phyloP scores from a whole-genome alignment of 2,888 invertebrate genomes.

The Orthonychiurus folsomi region DNA sequence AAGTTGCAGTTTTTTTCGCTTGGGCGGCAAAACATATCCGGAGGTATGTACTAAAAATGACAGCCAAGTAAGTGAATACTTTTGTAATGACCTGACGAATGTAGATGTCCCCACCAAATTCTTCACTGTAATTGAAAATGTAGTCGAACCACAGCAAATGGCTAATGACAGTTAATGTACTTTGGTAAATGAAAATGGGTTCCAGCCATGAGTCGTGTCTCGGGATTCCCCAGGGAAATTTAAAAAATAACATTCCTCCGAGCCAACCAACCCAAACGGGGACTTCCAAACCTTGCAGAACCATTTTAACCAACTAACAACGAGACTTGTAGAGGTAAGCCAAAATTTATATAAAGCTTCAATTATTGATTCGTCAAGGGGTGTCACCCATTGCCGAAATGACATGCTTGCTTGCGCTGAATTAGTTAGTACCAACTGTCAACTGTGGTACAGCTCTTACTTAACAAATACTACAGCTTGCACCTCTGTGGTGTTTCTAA shows the following conservation, averaged over 20 bases:
- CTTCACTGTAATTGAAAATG: not conserved
- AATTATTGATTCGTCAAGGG: not conserved
- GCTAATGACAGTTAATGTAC: not conserved
- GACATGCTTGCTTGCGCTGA: not conserved
- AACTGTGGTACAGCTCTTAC: too few relatives aligned
- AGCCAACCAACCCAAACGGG: not conserved
- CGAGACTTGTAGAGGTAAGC: too few relatives aligned
- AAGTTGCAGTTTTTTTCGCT: not conserved
- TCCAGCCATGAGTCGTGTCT: not conserved
- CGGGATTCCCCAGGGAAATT: not conserved
- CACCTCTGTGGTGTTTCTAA: too few relatives aligned
- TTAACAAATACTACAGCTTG: too few relatives aligned
- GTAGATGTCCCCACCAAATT: not conserved
- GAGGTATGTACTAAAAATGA: not conserved
- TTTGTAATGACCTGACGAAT: conserved; percentile 2
- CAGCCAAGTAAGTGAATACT: not conserved
- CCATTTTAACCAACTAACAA: too few relatives aligned
- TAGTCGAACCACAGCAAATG: not conserved
- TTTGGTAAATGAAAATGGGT: not conserved
- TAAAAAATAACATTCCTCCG: not conserved
- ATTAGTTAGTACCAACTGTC: too few relatives aligned
- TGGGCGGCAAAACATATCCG: not conserved
- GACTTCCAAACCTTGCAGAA: not conserved
- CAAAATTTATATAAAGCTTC: too few relatives aligned
- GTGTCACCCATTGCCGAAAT: too few relatives aligned